Base-by-base conservation (phyloP, 2,888 invertebrate genomes). In the Protonemura montana region DNA sequence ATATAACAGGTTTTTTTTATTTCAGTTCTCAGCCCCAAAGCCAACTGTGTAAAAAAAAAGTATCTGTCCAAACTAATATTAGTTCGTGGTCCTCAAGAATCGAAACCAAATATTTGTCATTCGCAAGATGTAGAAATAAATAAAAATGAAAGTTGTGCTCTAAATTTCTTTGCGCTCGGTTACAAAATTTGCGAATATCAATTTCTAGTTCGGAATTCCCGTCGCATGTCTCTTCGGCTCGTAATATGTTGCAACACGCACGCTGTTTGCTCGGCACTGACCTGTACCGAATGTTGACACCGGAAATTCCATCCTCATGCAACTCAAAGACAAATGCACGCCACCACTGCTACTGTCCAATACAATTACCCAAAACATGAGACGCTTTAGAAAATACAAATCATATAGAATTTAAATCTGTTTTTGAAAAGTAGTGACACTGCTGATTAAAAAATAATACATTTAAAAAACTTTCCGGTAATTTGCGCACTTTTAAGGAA, bases 201-300 rank as follows among this genome's bases (percentile, higher is more conserved):
- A 59, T 59, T 59, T 59, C 59, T 59, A 59, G 59, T 21, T 59
- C 59, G 59, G 59, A 59, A 59, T 59, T 59, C 59, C 59, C 59
- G 2, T 1, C 21, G 59, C 21, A 2, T 41, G 41, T 41, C 35
- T 35, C 35, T 21, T 59, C 21, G 59, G 35, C 35, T 3, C 35
- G 59, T 59, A 10, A 59, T 21, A 13, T 21, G 1, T 21, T 21
- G 21, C 59, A 59, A 59, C 59, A 59, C 59, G 59, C 59, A 59
- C 59, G 6, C n/a, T n/a, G n/a, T n/a, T n/a, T n/a, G n/a, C n/a
- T n/a, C n/a, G n/a, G n/a, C n/a, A n/a, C n/a, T n/a, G n/a, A n/a
- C n/a, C n/a, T n/a, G n/a, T n/a, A n/a, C 21, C 59, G 21, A 10
- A 21, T 2, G 2, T 59, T 13, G 59, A 59, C 59, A 13, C 16